phyloP scores from a whole-genome alignment of 2,113 vertebrate genomes.

The Diphyllodes magnificus region DNA sequence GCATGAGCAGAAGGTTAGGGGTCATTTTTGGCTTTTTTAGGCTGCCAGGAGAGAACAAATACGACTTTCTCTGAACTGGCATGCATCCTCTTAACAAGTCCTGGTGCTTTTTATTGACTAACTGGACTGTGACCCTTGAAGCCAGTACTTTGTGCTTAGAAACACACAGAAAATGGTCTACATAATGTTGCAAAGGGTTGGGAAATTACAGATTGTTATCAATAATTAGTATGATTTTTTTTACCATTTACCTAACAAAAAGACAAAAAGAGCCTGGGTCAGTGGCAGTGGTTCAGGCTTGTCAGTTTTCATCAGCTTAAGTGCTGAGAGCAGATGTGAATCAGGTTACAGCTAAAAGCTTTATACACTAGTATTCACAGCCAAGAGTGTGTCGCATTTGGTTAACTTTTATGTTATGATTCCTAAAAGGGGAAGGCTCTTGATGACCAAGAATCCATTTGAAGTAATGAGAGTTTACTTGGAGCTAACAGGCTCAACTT shows the following conservation, averaged over 20 bases:
- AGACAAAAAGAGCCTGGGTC: conserved; percentile 20
- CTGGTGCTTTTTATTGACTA: neutral
- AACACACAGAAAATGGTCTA: neutral
- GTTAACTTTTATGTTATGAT: conserved; percentile 42
- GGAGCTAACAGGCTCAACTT: conserved; percentile 7
- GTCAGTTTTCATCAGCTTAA: conserved; percentile 63
- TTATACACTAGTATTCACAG: conserved; percentile 45
- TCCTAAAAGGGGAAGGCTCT: conserved; percentile 41
- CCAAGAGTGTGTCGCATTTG: conserved; percentile 53
- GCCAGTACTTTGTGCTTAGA: neutral
- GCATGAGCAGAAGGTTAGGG: neutral
- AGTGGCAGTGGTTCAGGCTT: conserved; percentile 44
- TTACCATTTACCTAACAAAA: conserved; percentile 47
- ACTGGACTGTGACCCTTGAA: neutral
- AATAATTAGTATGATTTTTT: conserved; percentile 48
- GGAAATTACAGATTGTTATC: conserved; percentile 54
- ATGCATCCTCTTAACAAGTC: neutral
- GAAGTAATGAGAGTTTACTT: conserved; percentile 36
- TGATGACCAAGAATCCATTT: conserved; percentile 47
- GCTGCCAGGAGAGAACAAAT: neutral
- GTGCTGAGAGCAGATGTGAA: conserved; percentile 59
- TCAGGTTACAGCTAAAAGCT: conserved; percentile 68
- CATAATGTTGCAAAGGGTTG: neutral
- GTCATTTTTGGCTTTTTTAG: neutral
- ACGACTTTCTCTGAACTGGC: neutral